These are phyloP conservation scores for Ianthella basta DNA, from an alignment of 37 sponge, comb jelly and placozoan species.

Conservation along the genomic window DNA sequence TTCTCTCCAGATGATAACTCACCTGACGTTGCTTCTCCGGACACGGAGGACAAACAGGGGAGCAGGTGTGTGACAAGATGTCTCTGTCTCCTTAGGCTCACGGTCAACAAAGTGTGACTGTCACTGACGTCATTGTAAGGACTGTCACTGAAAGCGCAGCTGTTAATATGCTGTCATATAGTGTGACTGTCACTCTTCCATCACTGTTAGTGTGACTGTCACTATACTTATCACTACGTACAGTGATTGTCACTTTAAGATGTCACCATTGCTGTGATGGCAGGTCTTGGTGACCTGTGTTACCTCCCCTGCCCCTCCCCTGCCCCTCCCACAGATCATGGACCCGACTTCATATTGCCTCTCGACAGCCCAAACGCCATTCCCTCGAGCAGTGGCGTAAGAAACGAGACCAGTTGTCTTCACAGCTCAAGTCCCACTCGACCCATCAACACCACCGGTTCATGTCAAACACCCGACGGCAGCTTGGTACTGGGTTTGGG, in stretches of 20 bases:
- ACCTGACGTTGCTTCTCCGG: neutral
- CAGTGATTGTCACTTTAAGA: too few relatives aligned
- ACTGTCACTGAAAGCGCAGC: too few relatives aligned
- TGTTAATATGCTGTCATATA: too few relatives aligned
- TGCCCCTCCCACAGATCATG: neutral
- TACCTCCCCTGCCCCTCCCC: too few relatives aligned
- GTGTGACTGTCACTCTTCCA: too few relatives aligned
- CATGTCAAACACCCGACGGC: neutral
- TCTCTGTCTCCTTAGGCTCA: too few relatives aligned
- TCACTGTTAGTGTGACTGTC: too few relatives aligned
- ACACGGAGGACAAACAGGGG: neutral
- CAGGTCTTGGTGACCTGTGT: too few relatives aligned
- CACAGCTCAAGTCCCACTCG: neutral
- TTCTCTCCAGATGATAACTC: neutral
- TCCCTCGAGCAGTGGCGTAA: neutral
- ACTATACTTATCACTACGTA: too few relatives aligned
- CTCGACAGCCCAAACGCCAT: neutral
- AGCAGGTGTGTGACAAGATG: neutral
- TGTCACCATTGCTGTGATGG: too few relatives aligned
- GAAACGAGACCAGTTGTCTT: neutral
- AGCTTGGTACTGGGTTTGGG: neutral
- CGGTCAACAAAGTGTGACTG: too few relatives aligned
- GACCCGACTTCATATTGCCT: neutral
- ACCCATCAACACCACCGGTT: neutral
- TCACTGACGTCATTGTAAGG: too few relatives aligned